A percentile compares a stretch with the other conserved stretches of the same genome.
Evolutionary conservation across 1,140 invertebrate species (phyloP).

Genomic region (Cotesia typhae): DNA sequence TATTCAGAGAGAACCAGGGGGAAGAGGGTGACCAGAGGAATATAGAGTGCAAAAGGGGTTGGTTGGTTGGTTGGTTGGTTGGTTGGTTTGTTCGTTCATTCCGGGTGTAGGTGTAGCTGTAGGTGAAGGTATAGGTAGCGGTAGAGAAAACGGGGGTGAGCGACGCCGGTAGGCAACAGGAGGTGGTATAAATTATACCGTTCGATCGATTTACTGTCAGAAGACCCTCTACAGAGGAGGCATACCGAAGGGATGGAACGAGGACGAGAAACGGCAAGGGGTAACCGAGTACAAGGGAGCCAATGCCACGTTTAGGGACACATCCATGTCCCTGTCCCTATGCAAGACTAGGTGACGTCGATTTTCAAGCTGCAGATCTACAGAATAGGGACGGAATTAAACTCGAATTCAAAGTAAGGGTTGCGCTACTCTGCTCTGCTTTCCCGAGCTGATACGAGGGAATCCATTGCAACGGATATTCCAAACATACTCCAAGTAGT

Average conservation of each 20-base stretch:
- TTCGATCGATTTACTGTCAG: conserved; percentile 67
- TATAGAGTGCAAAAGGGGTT: conserved; percentile 19
- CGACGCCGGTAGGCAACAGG: conserved; percentile 49
- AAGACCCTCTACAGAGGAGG: conserved; percentile 56
- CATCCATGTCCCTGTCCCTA: conserved; percentile 24
- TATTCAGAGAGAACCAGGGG: conserved; percentile 44
- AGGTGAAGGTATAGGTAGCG: conserved; percentile 20
- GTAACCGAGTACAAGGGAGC: not conserved
- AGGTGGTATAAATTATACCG: conserved; percentile 67
- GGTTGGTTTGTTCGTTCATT: not conserved
- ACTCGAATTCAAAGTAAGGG: not conserved
- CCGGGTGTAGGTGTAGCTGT: not conserved
- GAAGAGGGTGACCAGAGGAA: conserved; percentile 34
- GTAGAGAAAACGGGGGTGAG: conserved; percentile 40
- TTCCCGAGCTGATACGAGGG: conserved; percentile 15
- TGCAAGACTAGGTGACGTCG: conserved; percentile 32
- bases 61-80: conserved; percentile 2
- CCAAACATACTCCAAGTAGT: conserved; percentile 30
- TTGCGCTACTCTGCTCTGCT: conserved; percentile 5
- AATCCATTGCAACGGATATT: conserved; percentile 32
- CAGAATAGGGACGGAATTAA: not conserved
- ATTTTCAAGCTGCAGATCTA: conserved; percentile 21
- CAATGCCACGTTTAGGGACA: conserved; percentile 31
- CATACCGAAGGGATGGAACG: conserved; percentile 41
- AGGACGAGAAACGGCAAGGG: conserved; percentile 35